A percentile compares a stretch with the other conserved stretches of the same genome.
phyloP scores from a whole-genome alignment of 2,888 invertebrate genomes.

The Helleia helle region DNA sequence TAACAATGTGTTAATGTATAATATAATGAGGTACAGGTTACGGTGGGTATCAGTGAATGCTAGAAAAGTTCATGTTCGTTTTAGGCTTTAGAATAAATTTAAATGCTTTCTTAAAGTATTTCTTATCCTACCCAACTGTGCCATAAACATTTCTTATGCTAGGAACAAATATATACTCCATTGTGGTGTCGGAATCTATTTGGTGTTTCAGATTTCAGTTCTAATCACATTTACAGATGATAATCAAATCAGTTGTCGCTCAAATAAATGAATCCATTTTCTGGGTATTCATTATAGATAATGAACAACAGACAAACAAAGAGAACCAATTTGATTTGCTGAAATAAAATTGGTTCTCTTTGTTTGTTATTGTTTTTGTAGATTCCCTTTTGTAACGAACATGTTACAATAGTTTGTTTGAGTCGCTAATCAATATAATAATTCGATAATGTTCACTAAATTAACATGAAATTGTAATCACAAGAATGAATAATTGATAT shows the following conservation, averaged over 20 bases:
- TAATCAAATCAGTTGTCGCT: too few relatives aligned
- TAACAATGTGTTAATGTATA: constrained; percentile 4
- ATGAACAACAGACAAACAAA: too few relatives aligned
- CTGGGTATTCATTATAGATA: too few relatives aligned
- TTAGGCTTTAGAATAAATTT: background rate
- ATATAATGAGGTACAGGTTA: background rate
- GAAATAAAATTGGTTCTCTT: too few relatives aligned
- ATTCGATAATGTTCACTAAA: background rate
- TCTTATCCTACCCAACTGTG: background rate
- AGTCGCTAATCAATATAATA: background rate
- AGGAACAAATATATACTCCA: constrained; percentile 4
- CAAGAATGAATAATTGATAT: background rate
- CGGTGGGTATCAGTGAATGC: background rate
- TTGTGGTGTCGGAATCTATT: too few relatives aligned
- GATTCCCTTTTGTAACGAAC: too few relatives aligned
- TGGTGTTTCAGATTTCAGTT: too few relatives aligned
- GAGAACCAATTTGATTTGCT: too few relatives aligned
- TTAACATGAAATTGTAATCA: background rate
- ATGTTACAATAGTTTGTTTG: too few relatives aligned
- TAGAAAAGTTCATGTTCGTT: background rate
- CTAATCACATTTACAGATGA: too few relatives aligned
- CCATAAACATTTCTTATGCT: constrained; percentile 1
- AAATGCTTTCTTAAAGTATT: constrained; percentile 4
- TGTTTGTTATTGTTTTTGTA: too few relatives aligned
- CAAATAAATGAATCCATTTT: too few relatives aligned